These are phyloP conservation scores for Cataglyphis livida DNA, from an alignment of 2,888 invertebrate genomes.

Conservation along the genomic window DNA sequence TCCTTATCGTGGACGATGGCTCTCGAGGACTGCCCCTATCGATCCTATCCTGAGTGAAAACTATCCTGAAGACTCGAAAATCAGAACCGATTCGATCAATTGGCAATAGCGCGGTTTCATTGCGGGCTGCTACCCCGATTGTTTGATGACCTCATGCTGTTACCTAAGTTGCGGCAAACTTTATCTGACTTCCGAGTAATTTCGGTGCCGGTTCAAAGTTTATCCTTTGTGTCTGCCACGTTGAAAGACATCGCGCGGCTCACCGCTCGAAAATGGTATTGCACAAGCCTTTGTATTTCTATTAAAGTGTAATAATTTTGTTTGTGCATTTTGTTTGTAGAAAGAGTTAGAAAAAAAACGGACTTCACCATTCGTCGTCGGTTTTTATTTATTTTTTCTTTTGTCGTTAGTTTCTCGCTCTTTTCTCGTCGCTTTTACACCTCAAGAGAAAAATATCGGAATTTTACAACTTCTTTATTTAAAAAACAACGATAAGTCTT, in stretches of 20 bases:
- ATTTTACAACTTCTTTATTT: background rate
- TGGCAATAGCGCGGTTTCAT: conserved; percentile 82
- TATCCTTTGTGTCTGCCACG: conserved; percentile 52
- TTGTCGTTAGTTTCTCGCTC: background rate
- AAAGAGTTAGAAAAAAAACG: background rate
- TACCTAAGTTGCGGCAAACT: conserved; percentile 79
- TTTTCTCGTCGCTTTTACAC: background rate
- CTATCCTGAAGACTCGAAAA: conserved; percentile 68
- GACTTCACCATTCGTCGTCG: background rate
- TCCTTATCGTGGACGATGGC: conserved; percentile 64
- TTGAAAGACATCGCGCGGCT: conserved; percentile 4
- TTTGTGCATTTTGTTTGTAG: background rate
- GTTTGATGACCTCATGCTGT: conserved; percentile 82
- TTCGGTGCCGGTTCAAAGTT: conserved; percentile 63
- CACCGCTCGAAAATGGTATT: background rate
- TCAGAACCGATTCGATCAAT: conserved; percentile 79
- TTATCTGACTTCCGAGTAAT: conserved; percentile 72
- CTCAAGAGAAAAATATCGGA: background rate
- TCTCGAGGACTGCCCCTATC: conserved; percentile 50
- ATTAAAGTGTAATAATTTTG: background rate
- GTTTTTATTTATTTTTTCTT: background rate
- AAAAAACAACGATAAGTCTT: background rate
- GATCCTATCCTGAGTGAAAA: conserved; percentile 70
- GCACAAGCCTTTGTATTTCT: background rate
- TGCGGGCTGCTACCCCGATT: conserved; percentile 80